Evolutionary conservation across 2,888 invertebrate genomes (phyloP), one percentile per base, ranked within the genome.

Genomic region (Andrena chrysosceles): DNA sequence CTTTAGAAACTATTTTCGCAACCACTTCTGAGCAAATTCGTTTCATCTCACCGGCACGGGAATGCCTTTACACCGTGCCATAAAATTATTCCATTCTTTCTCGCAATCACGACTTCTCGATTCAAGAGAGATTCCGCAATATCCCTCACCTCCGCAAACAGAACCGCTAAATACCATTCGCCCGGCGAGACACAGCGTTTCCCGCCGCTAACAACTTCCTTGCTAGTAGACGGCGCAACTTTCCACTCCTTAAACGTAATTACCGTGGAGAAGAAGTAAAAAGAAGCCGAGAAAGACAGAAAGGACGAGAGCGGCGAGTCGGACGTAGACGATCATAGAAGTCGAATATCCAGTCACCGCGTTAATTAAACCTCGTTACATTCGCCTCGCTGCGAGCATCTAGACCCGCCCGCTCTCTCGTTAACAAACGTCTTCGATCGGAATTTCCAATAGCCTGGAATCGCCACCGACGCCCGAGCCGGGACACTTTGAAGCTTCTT

Each of bases 281-380:
- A 31, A 26, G 69, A 35, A 10, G 35, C 33, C 5, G 10, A 35
- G 33, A 10, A 31, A 48, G 10, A 26, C 23, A 64, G 63, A 23
- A 35, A 2, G 7, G 26, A 23, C 2, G 10, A 20, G 49, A 42
- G 33, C n/a, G 23, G 16, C 6, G 13, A n/a, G 8, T 16, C 56
- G 54, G 63, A 10, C 31, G 64, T 31, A 49, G 62, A 74, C 74
- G 77, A 78, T 78, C 67, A 63, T 62, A 68, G 63, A 49, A 68
- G 42, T 66, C 33, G 68, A 62, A 78, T 68, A 56, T 26, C 78
- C 48, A 72, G 49, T 71, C 29, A 60, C 64, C 67, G 78, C 78
- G 72, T 81, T 81, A 78, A 78, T 81, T 78, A 78, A 78, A 68
- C 63, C 78, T 81, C 78, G 73, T 81, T 81, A 78, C 72, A 69